A percentile compares a stretch with the other conserved stretches of the same genome.
Evolutionary conservation across 1,140 invertebrate genomes (phyloP).

Genomic region (Tenebrio molitor): DNA sequence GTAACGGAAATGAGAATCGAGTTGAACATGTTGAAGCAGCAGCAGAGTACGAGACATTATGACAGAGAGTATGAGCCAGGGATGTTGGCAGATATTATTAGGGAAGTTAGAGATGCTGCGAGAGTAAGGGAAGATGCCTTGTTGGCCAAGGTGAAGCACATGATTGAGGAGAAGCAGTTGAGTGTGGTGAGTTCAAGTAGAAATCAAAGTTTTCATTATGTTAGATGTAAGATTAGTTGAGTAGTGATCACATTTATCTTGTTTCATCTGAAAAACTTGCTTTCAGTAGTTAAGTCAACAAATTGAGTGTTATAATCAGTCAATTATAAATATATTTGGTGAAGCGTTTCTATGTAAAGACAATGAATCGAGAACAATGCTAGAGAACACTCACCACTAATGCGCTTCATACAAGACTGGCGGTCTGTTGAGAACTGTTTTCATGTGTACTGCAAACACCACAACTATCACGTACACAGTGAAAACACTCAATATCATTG

Average conservation of each 20-base stretch:
- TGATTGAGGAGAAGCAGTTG: conserved; percentile 73
- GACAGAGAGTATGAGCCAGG: conserved; percentile 78
- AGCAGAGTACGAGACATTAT: conserved; percentile 64
- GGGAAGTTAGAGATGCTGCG: conserved; percentile 82
- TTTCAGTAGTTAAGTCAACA: no score
- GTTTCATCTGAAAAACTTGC: no score
- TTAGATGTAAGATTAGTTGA: conserved; percentile 18
- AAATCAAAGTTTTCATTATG: not conserved
- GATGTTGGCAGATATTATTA: conserved; percentile 79
- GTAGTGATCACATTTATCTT: not conserved
- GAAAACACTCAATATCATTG: not conserved
- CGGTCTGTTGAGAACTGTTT: no score
- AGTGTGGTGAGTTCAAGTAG: conserved; percentile 66
- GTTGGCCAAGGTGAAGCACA: conserved; percentile 71
- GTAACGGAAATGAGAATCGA: conserved; percentile 70
- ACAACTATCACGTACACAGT: not conserved
- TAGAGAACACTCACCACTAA: no score
- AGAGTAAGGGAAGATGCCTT: conserved; percentile 79
- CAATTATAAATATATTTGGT: no score
- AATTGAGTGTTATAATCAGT: no score
- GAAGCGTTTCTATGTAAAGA: no score
- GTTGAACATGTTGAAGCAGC: conserved; percentile 68
- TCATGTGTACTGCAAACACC: not conserved
- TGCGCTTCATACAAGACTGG: no score
- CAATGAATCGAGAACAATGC: no score